These are phyloP conservation scores for Amblyjoppa fuscipennis DNA, from an alignment of 2,888 invertebrate genomes.

Conservation along the genomic window DNA sequence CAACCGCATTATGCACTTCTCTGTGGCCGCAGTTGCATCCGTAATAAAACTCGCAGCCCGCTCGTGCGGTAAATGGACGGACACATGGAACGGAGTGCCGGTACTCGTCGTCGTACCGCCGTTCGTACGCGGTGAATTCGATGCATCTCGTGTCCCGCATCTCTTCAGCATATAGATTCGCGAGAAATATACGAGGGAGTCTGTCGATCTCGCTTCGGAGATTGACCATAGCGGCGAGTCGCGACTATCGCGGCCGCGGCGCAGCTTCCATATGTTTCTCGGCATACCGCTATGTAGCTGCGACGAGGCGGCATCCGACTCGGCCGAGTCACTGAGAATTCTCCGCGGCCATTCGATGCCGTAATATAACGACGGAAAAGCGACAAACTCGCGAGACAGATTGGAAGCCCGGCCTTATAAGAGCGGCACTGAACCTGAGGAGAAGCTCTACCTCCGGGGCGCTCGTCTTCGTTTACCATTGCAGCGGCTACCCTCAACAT, in stretches of 20 bases:
- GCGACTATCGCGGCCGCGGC: slow-evolving; percentile 19
- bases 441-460: slow-evolving; percentile 17
- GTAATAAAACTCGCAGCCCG: neutral
- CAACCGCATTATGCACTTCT: neutral
- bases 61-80: slow-evolving; percentile 33
- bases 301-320: slow-evolving; percentile 33
- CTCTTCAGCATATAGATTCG: slow-evolving; percentile 19
- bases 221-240: slow-evolving; percentile 52
- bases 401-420: slow-evolving; percentile 54
- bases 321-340: slow-evolving; percentile 42
- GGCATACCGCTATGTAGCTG: slow-evolving; percentile 6
- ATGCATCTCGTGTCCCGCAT: slow-evolving; percentile 29
- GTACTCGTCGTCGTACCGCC: slow-evolving; percentile 5
- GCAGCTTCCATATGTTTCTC: slow-evolving; percentile 2
- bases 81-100: neutral
- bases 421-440: neutral
- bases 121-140: slow-evolving; percentile 12
- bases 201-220: slow-evolving; percentile 62
- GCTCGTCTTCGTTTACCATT: slow-evolving; percentile 25
- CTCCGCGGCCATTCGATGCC: slow-evolving; percentile 47
- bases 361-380: slow-evolving; percentile 63
- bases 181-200: slow-evolving; percentile 18
- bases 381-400: slow-evolving; percentile 60
- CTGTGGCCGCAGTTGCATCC: neutral
- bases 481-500: slow-evolving; percentile 26